These are phyloP conservation scores for Pyrrhia umbra DNA, from an alignment of 2,888 invertebrate genomes.

Conservation along the genomic window DNA sequence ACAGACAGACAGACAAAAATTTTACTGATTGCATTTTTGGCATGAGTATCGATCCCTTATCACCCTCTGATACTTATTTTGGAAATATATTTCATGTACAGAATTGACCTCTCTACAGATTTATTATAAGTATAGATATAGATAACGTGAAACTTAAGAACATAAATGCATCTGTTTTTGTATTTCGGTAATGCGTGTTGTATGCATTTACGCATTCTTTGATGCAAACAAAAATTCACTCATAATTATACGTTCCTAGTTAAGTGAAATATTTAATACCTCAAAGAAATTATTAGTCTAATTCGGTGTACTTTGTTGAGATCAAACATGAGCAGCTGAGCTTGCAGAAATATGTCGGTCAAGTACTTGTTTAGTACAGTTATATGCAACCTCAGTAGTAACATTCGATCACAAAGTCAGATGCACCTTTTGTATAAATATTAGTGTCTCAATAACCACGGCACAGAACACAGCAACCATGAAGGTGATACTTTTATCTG, in stretches of 20 bases:
- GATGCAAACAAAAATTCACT: neutral
- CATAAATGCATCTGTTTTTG: neutral
- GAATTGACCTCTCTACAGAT: too few species aligned
- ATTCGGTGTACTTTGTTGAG: conserved; percentile 35
- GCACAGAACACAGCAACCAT: conserved; percentile 72
- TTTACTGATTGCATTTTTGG: too few species aligned
- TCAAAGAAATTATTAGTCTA: conserved; percentile 15
- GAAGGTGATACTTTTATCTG: conserved; percentile 72
- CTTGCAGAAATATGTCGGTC: conserved; percentile 76
- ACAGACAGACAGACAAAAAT: too few species aligned
- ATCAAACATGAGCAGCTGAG: conserved; percentile 56
- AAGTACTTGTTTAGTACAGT: conserved; percentile 63
- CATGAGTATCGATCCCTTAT: too few species aligned
- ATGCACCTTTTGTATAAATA: conserved; percentile 78
- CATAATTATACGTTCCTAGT: neutral
- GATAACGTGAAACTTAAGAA: too few species aligned
- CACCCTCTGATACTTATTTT: too few species aligned
- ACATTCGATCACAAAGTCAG: conserved; percentile 64
- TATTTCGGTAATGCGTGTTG: neutral
- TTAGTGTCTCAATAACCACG: conserved; percentile 67
- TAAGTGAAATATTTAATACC: neutral
- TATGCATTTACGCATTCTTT: conserved; percentile 11
- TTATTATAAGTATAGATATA: too few species aligned
- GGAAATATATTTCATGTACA: too few species aligned
- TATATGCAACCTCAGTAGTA: conserved; percentile 73